Evolutionary conservation across 2,797 vertebrate species (phyloP).

Genomic region (Chelon auratus): DNA sequence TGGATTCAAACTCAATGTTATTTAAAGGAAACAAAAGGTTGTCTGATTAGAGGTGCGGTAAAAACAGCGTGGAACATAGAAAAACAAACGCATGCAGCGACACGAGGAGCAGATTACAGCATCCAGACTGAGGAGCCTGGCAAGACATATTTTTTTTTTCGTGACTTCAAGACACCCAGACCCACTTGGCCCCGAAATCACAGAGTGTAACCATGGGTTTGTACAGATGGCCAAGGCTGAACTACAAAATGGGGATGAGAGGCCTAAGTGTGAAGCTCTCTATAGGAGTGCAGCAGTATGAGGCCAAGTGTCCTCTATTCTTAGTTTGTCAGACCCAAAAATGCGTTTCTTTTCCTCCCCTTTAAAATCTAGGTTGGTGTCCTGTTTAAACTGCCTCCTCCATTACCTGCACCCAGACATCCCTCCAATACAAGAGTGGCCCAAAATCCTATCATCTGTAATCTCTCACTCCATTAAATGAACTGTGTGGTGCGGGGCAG

Average conservation of each 20-base stretch:
- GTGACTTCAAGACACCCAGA: conserved; percentile 14
- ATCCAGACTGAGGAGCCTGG: conserved; percentile 36
- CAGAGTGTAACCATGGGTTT: conserved; percentile 2
- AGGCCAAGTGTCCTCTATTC: conserved; percentile 71
- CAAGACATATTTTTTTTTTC: conserved; percentile 26
- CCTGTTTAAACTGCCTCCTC: conserved; percentile 62
- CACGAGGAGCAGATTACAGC: conserved; percentile 32
- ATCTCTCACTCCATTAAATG: conserved; percentile 62
- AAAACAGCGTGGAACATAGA: conserved; percentile 52
- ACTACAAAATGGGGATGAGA: conserved; percentile 41
- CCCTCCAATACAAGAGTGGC: conserved; percentile 24
- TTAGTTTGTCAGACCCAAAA: conserved; percentile 71
- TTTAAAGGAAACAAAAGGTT: conserved; percentile 54
- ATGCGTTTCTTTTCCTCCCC: conserved; percentile 49
- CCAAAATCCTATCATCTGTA: conserved; percentile 41
- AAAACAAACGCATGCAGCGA: conserved; percentile 29
- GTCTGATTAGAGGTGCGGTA: conserved; percentile 55
- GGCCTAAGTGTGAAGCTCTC: conserved; percentile 48
- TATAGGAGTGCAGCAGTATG: conserved; percentile 50
- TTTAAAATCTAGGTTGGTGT: conserved; percentile 74
- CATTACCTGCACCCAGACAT: conserved; percentile 53
- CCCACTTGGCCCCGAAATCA: conserved; percentile 22
- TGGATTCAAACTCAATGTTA: conserved; percentile 53
- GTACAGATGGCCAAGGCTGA: conserved; percentile 34
- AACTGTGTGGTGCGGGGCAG: conserved; percentile 6